phyloP scores from a whole-genome alignment of 1,140 invertebrate genomes.

The Trachelipus rathkii region DNA sequence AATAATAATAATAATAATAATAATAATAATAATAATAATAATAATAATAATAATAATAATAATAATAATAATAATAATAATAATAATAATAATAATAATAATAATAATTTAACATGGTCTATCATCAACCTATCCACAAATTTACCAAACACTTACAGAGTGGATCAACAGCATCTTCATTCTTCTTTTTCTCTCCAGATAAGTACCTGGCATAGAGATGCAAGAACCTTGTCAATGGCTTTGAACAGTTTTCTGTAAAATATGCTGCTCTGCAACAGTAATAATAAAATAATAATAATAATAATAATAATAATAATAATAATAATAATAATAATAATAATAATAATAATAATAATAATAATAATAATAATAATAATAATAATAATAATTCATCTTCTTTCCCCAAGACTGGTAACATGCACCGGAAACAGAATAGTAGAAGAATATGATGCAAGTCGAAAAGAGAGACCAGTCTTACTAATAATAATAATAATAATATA shows the following conservation, averaged over 20 bases:
- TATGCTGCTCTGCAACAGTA: conserved; percentile 63
- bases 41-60: too few relatives aligned
- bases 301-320: conserved; percentile 1
- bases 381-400: too few relatives aligned
- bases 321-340: neutral
- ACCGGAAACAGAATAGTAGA: too few relatives aligned
- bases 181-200: conserved; percentile 78
- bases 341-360: neutral
- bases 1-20: too few relatives aligned
- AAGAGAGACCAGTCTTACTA: neutral
- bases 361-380: neutral
- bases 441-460: neutral
- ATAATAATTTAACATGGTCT: too few relatives aligned
- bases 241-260: conserved; percentile 68
- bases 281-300: conserved; percentile 6
- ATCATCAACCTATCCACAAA: too few relatives aligned
- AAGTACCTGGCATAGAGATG: conserved; percentile 81
- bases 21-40: too few relatives aligned
- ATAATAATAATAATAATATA: neutral
- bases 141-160: conserved; percentile 22
- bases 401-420: too few relatives aligned
- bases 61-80: too few relatives aligned
- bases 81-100: too few relatives aligned
- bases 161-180: conserved; percentile 73
- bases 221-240: conserved; percentile 68